phyloP scores from a whole-genome alignment of 2,797 vertebrate genomes.

The Ataeniobius toweri region DNA sequence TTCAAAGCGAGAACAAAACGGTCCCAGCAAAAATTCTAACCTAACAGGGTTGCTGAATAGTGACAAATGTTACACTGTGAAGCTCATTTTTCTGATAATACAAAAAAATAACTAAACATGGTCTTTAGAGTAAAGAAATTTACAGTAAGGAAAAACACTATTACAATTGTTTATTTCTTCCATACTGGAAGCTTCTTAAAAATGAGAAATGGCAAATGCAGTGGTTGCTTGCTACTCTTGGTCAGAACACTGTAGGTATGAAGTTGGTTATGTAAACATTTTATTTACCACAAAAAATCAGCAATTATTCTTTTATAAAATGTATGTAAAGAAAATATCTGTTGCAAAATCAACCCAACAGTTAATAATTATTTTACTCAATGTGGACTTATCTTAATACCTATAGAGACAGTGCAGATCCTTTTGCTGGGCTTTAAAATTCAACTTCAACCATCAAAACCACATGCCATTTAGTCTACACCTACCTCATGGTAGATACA shows the following conservation, averaged over 20 bases:
- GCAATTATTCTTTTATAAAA: neutral
- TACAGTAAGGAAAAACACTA: neutral
- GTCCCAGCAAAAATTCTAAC: neutral
- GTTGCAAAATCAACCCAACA: neutral
- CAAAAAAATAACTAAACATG: neutral
- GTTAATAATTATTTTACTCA: neutral
- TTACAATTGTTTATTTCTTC: neutral
- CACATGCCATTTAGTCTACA: neutral
- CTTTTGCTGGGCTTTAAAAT: neutral
- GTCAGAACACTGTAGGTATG: neutral
- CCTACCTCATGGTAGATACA: slow-evolving; percentile 65
- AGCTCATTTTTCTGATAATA: no score
- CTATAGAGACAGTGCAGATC: neutral
- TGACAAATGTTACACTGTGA: no score
- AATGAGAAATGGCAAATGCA: neutral
- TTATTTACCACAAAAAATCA: neutral
- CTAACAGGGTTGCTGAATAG: no score
- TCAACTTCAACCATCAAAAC: neutral
- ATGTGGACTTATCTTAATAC: neutral
- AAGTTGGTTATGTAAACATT: neutral
- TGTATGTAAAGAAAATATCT: neutral
- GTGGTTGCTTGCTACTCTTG: neutral
- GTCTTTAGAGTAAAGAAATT: neutral
- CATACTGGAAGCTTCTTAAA: neutral
- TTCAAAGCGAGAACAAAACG: neutral